Percentiles rank a stretch among this genome's conserved stretches.
Conservation (phyloP, 2,888 invertebrate genomes). For the Luperina testacea region DNA sequence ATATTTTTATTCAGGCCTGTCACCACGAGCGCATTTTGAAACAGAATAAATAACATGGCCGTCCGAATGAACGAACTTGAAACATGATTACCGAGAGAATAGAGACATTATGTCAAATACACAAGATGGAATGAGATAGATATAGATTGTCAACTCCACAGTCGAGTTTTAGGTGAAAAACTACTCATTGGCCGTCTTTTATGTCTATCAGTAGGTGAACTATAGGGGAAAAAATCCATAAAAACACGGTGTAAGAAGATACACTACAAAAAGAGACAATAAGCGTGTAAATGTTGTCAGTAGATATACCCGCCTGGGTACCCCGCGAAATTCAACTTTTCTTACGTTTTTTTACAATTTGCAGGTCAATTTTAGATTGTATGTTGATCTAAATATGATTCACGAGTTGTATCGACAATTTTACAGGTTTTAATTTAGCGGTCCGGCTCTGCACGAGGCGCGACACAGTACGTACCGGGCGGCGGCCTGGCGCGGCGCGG, state of each 20-base stretch:
- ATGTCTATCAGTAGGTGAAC: background rate
- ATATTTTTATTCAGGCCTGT: too few species aligned
- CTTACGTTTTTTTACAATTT: background rate
- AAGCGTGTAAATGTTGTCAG: background rate
- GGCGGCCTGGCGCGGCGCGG: constrained; percentile 44
- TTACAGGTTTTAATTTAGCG: background rate
- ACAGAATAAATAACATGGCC: too few species aligned
- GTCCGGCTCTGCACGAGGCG: background rate
- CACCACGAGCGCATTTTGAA: too few species aligned
- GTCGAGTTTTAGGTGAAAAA: background rate
- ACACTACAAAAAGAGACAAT: too few species aligned
- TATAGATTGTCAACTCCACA: background rate
- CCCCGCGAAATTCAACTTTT: background rate
- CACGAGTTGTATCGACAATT: background rate
- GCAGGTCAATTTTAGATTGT: background rate
- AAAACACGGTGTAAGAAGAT: background rate
- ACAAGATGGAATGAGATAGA: background rate
- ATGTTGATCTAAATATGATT: background rate
- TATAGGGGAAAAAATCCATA: too few species aligned
- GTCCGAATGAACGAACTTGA: too few species aligned
- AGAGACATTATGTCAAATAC: background rate
- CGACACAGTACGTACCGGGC: constrained; percentile 67
- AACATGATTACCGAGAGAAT: too few species aligned
- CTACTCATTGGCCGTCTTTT: background rate
- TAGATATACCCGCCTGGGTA: background rate